Percentiles rank a stretch among this genome's conserved stretches.
These are phyloP conservation scores for Glomeris maerens DNA, from an alignment of 1,140 invertebrate species.

Conservation along the genomic window DNA sequence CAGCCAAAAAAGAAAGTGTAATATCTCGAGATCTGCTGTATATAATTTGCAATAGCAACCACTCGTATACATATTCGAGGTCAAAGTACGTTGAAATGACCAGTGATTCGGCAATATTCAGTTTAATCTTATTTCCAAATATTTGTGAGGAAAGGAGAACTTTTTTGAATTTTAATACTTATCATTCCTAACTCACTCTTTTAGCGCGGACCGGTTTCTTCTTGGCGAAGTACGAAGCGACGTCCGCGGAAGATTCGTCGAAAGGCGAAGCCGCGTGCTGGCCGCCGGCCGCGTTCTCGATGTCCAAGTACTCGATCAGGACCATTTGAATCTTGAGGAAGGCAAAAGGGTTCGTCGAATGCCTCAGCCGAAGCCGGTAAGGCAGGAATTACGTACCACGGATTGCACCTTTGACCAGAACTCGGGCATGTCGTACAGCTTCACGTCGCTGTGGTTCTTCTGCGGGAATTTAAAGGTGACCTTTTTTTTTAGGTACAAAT, in stretches of 20 bases:
- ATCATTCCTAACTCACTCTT: constrained; percentile 23
- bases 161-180: no score
- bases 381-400: constrained; percentile 66
- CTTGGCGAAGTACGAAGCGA: constrained; percentile 48
- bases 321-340: constrained; percentile 52
- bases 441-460: constrained; percentile 15
- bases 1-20: no score
- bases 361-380: no score
- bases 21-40: no score
- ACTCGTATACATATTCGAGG: no score
- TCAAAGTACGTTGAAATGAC: no score
- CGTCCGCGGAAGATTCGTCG: constrained; percentile 43
- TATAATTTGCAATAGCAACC: no score
- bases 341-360: no score
- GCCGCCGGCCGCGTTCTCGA: constrained; percentile 49
- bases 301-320: constrained; percentile 67
- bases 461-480: no score
- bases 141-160: constrained; percentile 9
- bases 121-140: constrained; percentile 7
- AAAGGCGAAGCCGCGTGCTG: constrained; percentile 38
- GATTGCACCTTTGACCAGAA: constrained; percentile 79
- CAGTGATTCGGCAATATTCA: background rate
- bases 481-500: no score
- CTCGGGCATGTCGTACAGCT: constrained; percentile 56
- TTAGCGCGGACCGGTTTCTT: constrained; percentile 45